phyloP scores from a whole-genome alignment of 2,888 invertebrate genomes.

The Bombylius discolor region DNA sequence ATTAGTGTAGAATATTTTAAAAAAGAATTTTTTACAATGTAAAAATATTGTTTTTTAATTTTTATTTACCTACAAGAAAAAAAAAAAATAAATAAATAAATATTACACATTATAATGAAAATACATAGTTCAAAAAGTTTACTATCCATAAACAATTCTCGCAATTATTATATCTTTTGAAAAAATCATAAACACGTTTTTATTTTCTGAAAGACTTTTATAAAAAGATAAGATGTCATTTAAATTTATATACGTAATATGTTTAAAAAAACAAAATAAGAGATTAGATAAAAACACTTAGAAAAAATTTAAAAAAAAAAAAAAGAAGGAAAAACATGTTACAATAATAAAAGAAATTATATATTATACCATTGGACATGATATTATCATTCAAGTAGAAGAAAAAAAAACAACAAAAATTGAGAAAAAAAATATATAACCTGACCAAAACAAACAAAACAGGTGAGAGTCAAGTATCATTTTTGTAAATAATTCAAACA shows the following conservation, averaged over 20 bases:
- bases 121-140: too few relatives aligned
- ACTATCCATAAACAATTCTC: too few relatives aligned
- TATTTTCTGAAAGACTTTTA: not conserved
- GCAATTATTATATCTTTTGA: slow-evolving; percentile 5
- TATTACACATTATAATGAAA: too few relatives aligned
- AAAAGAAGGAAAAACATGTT: not conserved
- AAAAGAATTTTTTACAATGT: too few relatives aligned
- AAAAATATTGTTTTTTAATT: too few relatives aligned
- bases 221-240: not conserved
- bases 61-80: too few relatives aligned
- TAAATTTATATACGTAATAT: too few relatives aligned
- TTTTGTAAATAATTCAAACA: slow-evolving; percentile 20
- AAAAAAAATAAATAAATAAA: too few relatives aligned
- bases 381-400: not conserved
- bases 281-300: not conserved
- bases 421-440: not conserved
- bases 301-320: not conserved
- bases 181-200: slow-evolving; percentile 13
- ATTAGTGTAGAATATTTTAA: too few relatives aligned
- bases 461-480: slow-evolving; percentile 21
- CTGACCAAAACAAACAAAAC: slow-evolving; percentile 10
- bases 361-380: too few relatives aligned
- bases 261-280: too few relatives aligned
- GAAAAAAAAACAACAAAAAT: not conserved
- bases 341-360: too few relatives aligned